Conservation (phyloP, 2,113 vertebrate species). For the Cyanoderma ruficeps region DNA sequence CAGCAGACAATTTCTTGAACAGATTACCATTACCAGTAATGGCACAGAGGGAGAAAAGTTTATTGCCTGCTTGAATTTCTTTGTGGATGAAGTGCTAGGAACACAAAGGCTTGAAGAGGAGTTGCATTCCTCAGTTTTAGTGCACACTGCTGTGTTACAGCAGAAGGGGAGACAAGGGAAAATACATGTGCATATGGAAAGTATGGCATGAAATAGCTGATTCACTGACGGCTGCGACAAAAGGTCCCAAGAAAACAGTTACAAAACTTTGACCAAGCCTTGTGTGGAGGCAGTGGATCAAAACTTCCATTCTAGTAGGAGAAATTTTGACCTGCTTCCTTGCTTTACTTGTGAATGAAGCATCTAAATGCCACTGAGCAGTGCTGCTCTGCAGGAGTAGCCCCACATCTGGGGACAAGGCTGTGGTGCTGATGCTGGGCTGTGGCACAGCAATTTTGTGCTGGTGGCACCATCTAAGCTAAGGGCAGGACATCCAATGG, state of each 20-base stretch:
- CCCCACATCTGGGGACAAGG: not conserved
- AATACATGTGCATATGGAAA: not conserved
- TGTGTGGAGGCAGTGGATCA: not conserved
- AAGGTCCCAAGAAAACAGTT: not conserved
- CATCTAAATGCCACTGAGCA: not conserved
- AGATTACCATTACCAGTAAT: conserved; percentile 13
- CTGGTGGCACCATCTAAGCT: not conserved
- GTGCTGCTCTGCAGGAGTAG: not conserved
- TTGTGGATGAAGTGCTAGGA: not conserved
- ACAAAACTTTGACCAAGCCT: not conserved
- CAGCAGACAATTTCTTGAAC: conserved; percentile 55
- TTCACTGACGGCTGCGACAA: not conserved
- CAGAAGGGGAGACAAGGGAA: not conserved
- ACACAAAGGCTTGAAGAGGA: conserved; percentile 19
- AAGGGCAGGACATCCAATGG: not conserved
- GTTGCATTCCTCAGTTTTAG: conserved; percentile 22
- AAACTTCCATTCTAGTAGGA: not conserved
- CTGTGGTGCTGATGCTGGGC: not conserved
- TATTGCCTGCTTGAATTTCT: conserved; percentile 14
- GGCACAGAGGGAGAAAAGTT: conserved; percentile 12
- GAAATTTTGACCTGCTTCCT: not conserved
- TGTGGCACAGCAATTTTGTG: not conserved
- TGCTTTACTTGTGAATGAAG: not conserved
- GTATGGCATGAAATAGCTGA: not conserved
- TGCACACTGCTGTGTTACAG: not conserved